Evolutionary conservation across 2,797 vertebrate genomes (phyloP).

Genomic region (Epinephelus awoara): DNA sequence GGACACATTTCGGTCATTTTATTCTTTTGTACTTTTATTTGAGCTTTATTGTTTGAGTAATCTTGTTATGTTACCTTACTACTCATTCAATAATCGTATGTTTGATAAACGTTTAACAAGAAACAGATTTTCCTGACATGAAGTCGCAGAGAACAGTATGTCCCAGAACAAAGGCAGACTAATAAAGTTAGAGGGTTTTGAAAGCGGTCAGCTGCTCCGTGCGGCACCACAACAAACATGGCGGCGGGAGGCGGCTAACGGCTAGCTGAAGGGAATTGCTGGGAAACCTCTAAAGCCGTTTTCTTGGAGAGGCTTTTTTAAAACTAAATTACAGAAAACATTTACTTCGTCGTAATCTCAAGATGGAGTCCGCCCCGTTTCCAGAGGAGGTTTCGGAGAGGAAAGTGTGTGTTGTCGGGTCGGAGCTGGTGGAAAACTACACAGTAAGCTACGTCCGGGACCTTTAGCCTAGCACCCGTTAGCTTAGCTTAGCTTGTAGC

Average conservation of each 20-base stretch:
- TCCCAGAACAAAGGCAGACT: slow-evolving; percentile 13
- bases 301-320: neutral
- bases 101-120: neutral
- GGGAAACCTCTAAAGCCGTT: neutral
- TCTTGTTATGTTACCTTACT: neutral
- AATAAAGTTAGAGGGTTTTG: slow-evolving; percentile 76
- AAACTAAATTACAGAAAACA: neutral
- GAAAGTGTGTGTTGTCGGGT: slow-evolving; percentile 89
- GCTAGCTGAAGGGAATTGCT: neutral
- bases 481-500: slow-evolving; percentile 50
- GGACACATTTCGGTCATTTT: neutral
- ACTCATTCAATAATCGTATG: too few relatives aligned
- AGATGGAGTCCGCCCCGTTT: slow-evolving; percentile 79
- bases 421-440: slow-evolving; percentile 95
- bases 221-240: slow-evolving; percentile 84
- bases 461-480: neutral
- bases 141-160: neutral
- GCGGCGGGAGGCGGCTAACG: slow-evolving; percentile 53
- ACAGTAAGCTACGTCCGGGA: slow-evolving; percentile 76
- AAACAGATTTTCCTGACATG: neutral
- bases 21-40: neutral
- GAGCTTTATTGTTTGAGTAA: neutral
- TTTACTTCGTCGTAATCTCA: neutral
- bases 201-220: slow-evolving; percentile 58
- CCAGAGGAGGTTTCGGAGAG: slow-evolving; percentile 85